These are phyloP conservation scores for Bombus turneri DNA, from an alignment of 1,140 invertebrate species.

Conservation along the genomic window DNA sequence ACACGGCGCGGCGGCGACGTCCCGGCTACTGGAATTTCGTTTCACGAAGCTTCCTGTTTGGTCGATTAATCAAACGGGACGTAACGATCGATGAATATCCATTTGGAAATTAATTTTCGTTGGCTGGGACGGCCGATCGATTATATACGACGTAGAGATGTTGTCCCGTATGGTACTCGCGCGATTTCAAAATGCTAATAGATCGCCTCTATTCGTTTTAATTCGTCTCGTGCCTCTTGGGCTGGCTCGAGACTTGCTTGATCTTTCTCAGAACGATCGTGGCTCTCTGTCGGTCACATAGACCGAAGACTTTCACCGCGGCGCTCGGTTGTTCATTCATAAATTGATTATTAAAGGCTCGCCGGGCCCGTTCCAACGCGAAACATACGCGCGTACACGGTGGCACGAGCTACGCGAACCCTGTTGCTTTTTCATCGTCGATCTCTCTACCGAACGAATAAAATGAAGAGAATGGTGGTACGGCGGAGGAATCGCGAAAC, in stretches of 20 bases:
- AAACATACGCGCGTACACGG: conserved; percentile 51
- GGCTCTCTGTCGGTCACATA: conserved; percentile 1
- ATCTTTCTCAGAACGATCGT: neutral
- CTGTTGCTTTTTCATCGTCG: conserved; percentile 41
- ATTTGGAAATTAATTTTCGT: conserved; percentile 26
- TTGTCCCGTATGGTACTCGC: neutral
- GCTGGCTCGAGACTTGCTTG: neutral
- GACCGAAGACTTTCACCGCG: conserved; percentile 75
- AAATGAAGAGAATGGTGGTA: neutral
- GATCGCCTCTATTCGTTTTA: conserved; percentile 24
- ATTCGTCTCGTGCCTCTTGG: conserved; percentile 15
- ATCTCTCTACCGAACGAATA: neutral
- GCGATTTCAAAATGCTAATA: conserved; percentile 37
- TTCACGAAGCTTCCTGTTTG: neutral
- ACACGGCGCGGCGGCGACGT: neutral
- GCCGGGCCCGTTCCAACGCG: conserved; percentile 57
- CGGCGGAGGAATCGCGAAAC: neutral
- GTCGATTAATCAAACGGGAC: conserved; percentile 23
- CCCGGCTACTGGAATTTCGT: conserved; percentile 45
- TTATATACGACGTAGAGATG: neutral
- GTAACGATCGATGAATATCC: conserved; percentile 23
- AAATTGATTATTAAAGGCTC: conserved; percentile 77
- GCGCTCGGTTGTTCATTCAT: conserved; percentile 77
- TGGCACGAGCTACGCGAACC: conserved; percentile 59
- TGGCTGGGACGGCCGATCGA: neutral